Evolutionary conservation across 2,888 invertebrate genomes (phyloP), one percentile per base, ranked within the genome.

Genomic region (Andricus quercusramuli): DNA sequence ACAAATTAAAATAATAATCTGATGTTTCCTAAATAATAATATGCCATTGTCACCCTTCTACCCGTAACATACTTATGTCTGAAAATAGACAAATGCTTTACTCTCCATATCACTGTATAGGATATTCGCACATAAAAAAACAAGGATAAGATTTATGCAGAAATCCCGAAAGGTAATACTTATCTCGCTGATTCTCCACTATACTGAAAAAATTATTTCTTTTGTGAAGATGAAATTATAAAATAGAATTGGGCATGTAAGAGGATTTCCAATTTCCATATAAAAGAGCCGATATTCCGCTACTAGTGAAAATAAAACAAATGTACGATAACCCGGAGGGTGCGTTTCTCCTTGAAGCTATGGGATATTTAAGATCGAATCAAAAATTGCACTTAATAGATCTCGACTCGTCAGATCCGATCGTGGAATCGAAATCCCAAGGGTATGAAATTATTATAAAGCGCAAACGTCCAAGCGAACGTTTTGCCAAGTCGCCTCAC

Each of bases 301-400:
- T 47, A 17, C 47, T 47, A 47, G 25, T 51, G 13, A 13, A 29
- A 74, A 56, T n/a, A 74, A 74, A 74, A 74, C 1, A 51, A 70
- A 70, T 20, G 29, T 70, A 9, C n/a, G n/a, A 74, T 56, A 56
- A 32, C n/a, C 74, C 56, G 56, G 32, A 56, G 56, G 70, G 70
- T 29, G 47, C 2, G 51, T 5, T 29, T 51, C 70, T 51, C 20
- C 20, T 29, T 44, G 20, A 56, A 74, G 56, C 51, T 51, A 37
- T 20, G n/a, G n/a, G 74, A 74, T 74, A 74, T 74, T 74, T 74
- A 74, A 74, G 74, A 74, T 74, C 74, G 32, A 74, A 74, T 74
- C 74, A 74, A 74, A 74, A 74, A 74, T 74, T 74, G 74, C 74
- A 74, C 29, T 74, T 74, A 74, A 74, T 74, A 74, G 74, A 74